Base-by-base conservation (phyloP, 2,113 vertebrate genomes). In the Aplodontia rufa region DNA sequence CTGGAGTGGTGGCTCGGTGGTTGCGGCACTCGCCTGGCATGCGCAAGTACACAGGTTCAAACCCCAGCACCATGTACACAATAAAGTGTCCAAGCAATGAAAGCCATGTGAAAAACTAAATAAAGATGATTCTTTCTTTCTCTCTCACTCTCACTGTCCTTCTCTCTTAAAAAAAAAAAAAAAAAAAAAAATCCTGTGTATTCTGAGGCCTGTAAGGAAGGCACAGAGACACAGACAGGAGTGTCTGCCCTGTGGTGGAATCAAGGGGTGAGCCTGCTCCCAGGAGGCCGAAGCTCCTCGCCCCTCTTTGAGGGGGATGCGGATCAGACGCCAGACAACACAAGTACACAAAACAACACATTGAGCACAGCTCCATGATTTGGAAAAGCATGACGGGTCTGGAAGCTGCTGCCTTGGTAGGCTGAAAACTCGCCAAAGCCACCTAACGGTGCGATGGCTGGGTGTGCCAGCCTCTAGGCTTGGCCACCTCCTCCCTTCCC, bases 161-260 rank as follows among this genome's bases (percentile, higher is more conserved):
- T n/a, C n/a, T n/a, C n/a, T n/a, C 60, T 79, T 82, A 24, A 17
- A 88, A 72, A 66, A 74, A 90, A 58, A 3, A 55, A n/a, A 76
- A n/a, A n/a, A n/a, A n/a, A n/a, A n/a, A n/a, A n/a, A n/a, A n/a
- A n/a, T n/a, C n/a, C 19, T 37, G 26, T 37, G n/a, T 19, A 1
- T 64, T 66, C 53, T 19, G 58, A 40, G 47, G 35, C 45, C 42
- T 1, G 0, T 30, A 35, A 80, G 7, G 68, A 49, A 49, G n/a
- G 74, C 47, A 66, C 9, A 42, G 53, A 62, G 2, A 53, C 45
- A 9, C 45, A 53, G 37, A 40, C 3, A 8, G 47, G 62, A 7
- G 1, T 32, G 51, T 28, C 1, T 60, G 49, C 13, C 62, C 24
- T 14, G 24, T 20, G 30, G 28, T 42, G 49, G 35, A 37, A 92